A percentile compares a stretch with the other conserved stretches of the same genome.
Evolutionary conservation across 2,797 vertebrate genomes (phyloP).

Genomic region (Chromobotia macracanthus): DNA sequence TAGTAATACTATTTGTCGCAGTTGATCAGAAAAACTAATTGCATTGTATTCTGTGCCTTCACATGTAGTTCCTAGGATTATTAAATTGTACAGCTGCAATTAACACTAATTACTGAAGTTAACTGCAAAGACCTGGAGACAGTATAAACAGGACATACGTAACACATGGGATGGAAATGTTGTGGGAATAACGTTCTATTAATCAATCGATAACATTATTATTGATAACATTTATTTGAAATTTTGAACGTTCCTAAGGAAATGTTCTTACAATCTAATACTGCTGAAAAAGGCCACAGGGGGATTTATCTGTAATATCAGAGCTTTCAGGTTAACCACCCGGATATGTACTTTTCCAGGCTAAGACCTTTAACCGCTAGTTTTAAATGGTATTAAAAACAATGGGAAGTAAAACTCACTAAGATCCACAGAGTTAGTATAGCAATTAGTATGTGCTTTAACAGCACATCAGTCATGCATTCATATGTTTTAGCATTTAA

Average conservation of each 20-base stretch:
- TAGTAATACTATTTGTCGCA: background rate
- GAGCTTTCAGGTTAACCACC: background rate
- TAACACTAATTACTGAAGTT: constrained; percentile 9
- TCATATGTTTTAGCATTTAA: background rate
- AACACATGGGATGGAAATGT: constrained; percentile 10
- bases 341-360: background rate
- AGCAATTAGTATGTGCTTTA: too few relatives aligned
- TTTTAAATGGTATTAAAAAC: background rate
- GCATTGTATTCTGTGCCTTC: background rate
- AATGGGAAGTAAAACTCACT: background rate
- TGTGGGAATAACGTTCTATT: too few relatives aligned
- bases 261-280: too few relatives aligned
- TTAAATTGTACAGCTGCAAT: constrained; percentile 18
- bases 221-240: too few relatives aligned
- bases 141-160: constrained; percentile 32
- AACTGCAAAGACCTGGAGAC: constrained; percentile 37
- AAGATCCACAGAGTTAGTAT: background rate
- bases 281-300: background rate
- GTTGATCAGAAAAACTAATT: background rate
- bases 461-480: background rate
- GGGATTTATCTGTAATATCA: background rate
- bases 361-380: background rate
- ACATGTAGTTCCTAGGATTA: background rate
- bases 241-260: too few relatives aligned
- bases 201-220: too few relatives aligned